Percentiles rank a stretch among this genome's conserved stretches.
phyloP scores from a whole-genome alignment of 2,113 vertebrate species.

The Paracanthobrama guichenoti region DNA sequence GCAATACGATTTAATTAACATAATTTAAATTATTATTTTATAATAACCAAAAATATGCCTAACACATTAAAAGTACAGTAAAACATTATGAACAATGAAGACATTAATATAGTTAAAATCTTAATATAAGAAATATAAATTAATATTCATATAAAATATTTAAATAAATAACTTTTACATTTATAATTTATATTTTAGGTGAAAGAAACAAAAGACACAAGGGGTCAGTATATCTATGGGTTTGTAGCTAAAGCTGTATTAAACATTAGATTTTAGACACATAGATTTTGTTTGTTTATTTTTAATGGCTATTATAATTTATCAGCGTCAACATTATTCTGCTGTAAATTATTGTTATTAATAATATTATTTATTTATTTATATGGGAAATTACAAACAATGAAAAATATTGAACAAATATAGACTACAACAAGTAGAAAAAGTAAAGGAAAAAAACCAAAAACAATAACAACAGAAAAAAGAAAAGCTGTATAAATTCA shows the following conservation, averaged over 20 bases:
- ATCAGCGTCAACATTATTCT: neutral
- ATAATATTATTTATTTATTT: too few species aligned
- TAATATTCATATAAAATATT: too few species aligned
- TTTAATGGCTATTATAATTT: neutral
- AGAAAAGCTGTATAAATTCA: neutral
- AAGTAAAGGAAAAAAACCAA: too few species aligned
- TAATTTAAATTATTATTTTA: neutral
- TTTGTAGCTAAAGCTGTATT: slow-evolving; percentile 23
- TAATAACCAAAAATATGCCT: neutral
- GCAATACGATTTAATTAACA: neutral
- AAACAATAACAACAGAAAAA: too few species aligned
- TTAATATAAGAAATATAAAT: too few species aligned
- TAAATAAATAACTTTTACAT: too few species aligned
- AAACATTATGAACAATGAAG: neutral
- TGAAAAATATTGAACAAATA: too few species aligned
- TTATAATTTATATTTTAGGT: too few species aligned
- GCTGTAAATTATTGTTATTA: neutral
- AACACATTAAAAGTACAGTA: neutral
- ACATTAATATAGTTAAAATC: neutral
- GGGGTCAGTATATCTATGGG: slow-evolving; percentile 67
- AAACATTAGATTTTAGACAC: neutral
- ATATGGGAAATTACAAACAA: too few species aligned
- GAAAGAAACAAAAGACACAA: slow-evolving; percentile 55
- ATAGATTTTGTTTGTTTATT: neutral
- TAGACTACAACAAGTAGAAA: too few species aligned